Conservation (phyloP, 2,888 invertebrate species). For the Drosophila quinaria region DNA sequence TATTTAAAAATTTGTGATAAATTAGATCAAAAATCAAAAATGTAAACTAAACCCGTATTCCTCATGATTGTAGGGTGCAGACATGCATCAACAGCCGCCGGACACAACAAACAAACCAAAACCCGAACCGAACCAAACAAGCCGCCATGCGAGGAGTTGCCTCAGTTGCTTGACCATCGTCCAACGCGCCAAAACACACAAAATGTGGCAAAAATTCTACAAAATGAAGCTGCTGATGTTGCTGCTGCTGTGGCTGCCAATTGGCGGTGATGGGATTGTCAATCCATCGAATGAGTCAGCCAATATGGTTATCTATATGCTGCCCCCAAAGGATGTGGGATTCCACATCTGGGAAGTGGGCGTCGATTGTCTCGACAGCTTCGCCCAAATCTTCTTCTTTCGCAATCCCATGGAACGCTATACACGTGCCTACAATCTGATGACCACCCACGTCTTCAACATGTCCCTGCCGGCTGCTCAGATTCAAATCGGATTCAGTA, state of each 20-base stretch:
- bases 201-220: conserved; percentile 39
- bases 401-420: conserved; percentile 59
- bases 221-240: conserved; percentile 8
- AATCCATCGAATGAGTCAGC: conserved; percentile 78
- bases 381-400: conserved; percentile 74
- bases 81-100: conserved; percentile 21
- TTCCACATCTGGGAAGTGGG: conserved; percentile 80
- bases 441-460: conserved; percentile 76
- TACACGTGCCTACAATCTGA: conserved; percentile 80
- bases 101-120: conserved; percentile 44
- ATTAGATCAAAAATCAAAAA: background rate
- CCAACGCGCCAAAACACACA: conserved; percentile 24
- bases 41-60: background rate
- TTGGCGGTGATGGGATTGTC: conserved; percentile 56
- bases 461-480: conserved; percentile 84
- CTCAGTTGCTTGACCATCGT: conserved; percentile 57
- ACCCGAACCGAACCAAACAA: conserved; percentile 30
- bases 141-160: conserved; percentile 35
- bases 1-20: no score
- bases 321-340: conserved; percentile 71
- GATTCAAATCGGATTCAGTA: conserved; percentile 82
- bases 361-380: conserved; percentile 77
- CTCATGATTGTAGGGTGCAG: background rate
- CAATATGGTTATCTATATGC: conserved; percentile 75
- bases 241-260: conserved; percentile 13